Conservation (phyloP, 2,888 invertebrate genomes). For the Lycia hirtaria region DNA sequence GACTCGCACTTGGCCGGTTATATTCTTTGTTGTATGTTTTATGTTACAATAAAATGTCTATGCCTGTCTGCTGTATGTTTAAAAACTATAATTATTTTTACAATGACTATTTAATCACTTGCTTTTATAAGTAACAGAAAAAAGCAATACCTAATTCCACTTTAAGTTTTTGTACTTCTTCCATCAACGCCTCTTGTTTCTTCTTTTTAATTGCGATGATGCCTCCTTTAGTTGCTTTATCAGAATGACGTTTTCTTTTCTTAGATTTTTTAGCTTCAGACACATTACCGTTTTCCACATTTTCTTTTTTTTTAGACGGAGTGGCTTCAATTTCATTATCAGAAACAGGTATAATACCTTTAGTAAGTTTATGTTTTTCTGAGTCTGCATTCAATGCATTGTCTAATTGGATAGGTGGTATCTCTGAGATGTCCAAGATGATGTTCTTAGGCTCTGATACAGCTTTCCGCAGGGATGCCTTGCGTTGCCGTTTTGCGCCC, state of each 20-base stretch:
- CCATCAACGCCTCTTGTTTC: neutral
- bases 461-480: constrained; percentile 29
- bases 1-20: too few species aligned
- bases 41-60: too few species aligned
- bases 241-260: neutral
- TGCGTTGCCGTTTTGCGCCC: constrained; percentile 47
- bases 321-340: neutral
- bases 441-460: constrained; percentile 41
- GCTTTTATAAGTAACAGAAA: neutral
- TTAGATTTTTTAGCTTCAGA: neutral
- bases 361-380: neutral
- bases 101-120: too few species aligned
- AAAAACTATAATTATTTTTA: too few species aligned
- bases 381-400: neutral
- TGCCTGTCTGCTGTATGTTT: too few species aligned
- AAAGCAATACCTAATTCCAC: constrained; percentile 9
- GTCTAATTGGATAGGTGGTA: neutral
- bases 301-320: neutral
- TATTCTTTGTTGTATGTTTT: too few species aligned
- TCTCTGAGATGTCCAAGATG: constrained; percentile 31
- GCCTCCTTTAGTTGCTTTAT: neutral
- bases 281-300: neutral
- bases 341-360: neutral
- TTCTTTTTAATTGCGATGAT: neutral
- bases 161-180: neutral